A percentile compares a stretch with the other conserved stretches of the same genome.
phyloP scores from a whole-genome alignment of 2,113 vertebrate genomes.

The Nannospalax galili region DNA sequence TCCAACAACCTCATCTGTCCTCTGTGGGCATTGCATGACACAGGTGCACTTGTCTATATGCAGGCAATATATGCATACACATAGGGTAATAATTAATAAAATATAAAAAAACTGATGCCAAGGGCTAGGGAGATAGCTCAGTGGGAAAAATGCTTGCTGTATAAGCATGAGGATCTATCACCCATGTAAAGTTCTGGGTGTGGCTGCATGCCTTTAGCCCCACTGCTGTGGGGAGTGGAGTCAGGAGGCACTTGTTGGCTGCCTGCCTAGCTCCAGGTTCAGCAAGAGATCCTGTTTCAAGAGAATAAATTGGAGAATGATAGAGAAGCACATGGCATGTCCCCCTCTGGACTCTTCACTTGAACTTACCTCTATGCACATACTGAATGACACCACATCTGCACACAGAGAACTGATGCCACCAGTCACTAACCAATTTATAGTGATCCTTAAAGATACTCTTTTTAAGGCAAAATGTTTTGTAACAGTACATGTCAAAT shows the following conservation, averaged over 20 bases:
- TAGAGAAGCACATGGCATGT: too few relatives aligned
- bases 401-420: neutral
- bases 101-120: neutral
- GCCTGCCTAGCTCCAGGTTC: neutral
- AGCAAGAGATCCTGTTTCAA: neutral
- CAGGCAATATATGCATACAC: neutral
- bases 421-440: constrained; percentile 45
- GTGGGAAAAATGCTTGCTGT: neutral
- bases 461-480: constrained; percentile 18
- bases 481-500: neutral
- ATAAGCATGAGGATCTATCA: neutral
- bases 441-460: constrained; percentile 42
- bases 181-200: neutral
- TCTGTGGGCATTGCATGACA: too few relatives aligned
- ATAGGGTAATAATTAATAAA: too few relatives aligned
- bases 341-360: too few relatives aligned
- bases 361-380: too few relatives aligned
- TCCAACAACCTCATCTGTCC: too few relatives aligned
- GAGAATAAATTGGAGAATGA: neutral
- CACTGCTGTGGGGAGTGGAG: neutral
- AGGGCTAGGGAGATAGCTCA: neutral
- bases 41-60: too few relatives aligned
- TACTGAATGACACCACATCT: too few relatives aligned
- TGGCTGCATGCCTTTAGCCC: neutral
- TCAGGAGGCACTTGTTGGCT: neutral